phyloP scores from a whole-genome alignment of 1,140 invertebrate genomes.

The Zaprionus ghesquierei region DNA sequence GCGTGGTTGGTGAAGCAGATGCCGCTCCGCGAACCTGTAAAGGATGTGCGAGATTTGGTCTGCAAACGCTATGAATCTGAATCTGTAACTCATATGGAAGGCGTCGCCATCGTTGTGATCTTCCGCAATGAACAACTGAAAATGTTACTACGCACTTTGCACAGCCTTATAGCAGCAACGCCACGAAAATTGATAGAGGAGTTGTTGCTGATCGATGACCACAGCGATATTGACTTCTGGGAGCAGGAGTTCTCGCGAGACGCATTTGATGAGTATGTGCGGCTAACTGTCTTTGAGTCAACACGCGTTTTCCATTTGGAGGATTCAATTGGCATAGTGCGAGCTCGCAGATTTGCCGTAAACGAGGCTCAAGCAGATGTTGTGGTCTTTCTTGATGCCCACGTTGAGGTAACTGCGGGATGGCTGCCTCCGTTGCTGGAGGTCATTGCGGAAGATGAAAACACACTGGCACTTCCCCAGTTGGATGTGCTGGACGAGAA shows the following conservation, averaged over 20 bases:
- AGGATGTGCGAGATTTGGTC: slow-evolving; percentile 15
- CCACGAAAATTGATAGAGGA: slow-evolving; percentile 88
- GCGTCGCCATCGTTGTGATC: slow-evolving; percentile 89
- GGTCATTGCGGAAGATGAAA: slow-evolving; percentile 87
- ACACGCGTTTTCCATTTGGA: slow-evolving; percentile 88
- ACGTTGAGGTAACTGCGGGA: slow-evolving; percentile 92
- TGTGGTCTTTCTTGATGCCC: slow-evolving; percentile 95
- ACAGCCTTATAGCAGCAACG: slow-evolving; percentile 87
- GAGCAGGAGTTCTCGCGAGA: slow-evolving; percentile 80
- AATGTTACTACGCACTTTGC: slow-evolving; percentile 91
- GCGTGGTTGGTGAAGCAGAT: not conserved
- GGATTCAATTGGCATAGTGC: slow-evolving; percentile 91
- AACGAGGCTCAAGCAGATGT: slow-evolving; percentile 89
- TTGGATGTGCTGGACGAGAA: slow-evolving; percentile 83
- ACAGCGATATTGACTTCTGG: slow-evolving; percentile 84
- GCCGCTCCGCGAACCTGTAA: not conserved
- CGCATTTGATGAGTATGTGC: slow-evolving; percentile 85
- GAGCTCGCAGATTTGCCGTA: slow-evolving; percentile 93
- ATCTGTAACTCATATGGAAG: not conserved
- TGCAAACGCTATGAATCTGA: slow-evolving; percentile 3
- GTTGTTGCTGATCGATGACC: slow-evolving; percentile 95
- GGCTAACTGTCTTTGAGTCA: not conserved
- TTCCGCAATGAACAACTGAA: slow-evolving; percentile 96
- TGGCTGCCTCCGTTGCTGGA: slow-evolving; percentile 89
- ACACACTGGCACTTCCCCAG: slow-evolving; percentile 93